phyloP scores from a whole-genome alignment of 2,113 vertebrate species.

The Dryoscopus gambensis region DNA sequence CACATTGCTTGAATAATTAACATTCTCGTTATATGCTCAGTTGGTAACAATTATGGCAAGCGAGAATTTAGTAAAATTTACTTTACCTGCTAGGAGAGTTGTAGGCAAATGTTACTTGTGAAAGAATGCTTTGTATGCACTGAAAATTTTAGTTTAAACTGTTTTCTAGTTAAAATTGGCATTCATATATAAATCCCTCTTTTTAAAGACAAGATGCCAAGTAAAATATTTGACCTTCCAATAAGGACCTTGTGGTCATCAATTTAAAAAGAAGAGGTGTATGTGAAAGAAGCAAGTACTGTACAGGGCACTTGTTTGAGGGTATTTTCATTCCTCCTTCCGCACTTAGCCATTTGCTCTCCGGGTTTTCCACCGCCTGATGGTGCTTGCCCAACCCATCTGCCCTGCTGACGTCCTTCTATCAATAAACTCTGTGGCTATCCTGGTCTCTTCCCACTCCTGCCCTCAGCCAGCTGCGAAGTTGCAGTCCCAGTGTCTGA shows the following conservation, averaged over 20 bases:
- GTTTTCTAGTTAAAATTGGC: background rate
- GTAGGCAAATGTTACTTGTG: background rate
- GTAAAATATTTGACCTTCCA: constrained; percentile 25
- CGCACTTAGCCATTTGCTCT: background rate
- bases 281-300: background rate
- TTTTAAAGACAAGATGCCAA: constrained; percentile 24
- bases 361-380: background rate
- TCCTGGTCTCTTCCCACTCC: background rate
- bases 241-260: background rate
- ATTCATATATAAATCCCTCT: background rate
- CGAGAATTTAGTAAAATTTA: background rate
- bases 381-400: background rate
- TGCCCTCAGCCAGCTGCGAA: background rate
- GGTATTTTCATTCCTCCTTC: background rate
- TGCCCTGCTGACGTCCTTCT: background rate
- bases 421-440: background rate
- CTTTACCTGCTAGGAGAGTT: background rate
- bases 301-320: background rate
- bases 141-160: background rate
- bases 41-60: background rate
- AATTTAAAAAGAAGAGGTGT: background rate
- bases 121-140: background rate
- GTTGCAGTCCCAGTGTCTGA: background rate
- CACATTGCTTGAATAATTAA: background rate
- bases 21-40: background rate